Evolutionary conservation across 1,140 invertebrate genomes (phyloP).

Genomic region (Belonocnema kinseyi): DNA sequence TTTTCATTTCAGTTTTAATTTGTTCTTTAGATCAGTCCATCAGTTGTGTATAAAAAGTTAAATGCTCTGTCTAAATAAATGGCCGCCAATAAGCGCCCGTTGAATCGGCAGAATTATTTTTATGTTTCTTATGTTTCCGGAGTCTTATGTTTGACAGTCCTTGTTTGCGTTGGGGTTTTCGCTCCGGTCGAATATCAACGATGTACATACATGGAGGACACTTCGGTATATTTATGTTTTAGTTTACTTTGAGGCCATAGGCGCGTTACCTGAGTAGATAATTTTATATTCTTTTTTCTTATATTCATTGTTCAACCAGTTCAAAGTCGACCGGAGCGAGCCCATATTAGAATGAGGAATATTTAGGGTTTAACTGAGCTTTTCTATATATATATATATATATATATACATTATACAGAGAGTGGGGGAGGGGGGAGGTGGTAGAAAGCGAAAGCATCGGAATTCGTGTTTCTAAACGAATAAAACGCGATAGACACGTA

Average conservation of each 20-base stretch:
- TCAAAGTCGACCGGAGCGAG: conserved; percentile 27
- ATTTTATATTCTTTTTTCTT: conserved; percentile 10
- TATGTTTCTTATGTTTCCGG: conserved; percentile 60
- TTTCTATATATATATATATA: background rate
- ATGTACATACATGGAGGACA: conserved; percentile 18
- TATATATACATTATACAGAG: background rate
- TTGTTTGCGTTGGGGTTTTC: conserved; percentile 25
- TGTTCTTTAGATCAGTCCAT: conserved; percentile 24
- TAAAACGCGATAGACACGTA: no score
- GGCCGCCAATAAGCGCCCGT: background rate
- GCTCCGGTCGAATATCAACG: conserved; percentile 24
- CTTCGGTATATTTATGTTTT: conserved; percentile 26
- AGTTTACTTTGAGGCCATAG: conserved; percentile 30
- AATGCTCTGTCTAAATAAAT: conserved; percentile 7
- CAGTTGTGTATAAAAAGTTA: conserved; percentile 19
- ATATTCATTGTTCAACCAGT: conserved; percentile 27
- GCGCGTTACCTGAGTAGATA: conserved; percentile 25
- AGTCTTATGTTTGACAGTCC: conserved; percentile 65
- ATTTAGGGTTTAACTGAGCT: background rate
- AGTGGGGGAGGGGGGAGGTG: no score
- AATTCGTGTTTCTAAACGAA: background rate
- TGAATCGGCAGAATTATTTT: conserved; percentile 31
- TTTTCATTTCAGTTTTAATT: conserved; percentile 10
- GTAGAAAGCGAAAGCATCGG: conserved; percentile 10
- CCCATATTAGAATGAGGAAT: background rate